These are phyloP conservation scores for Mythimna vitellina DNA, from an alignment of 2,888 invertebrate species.

Conservation along the genomic window DNA sequence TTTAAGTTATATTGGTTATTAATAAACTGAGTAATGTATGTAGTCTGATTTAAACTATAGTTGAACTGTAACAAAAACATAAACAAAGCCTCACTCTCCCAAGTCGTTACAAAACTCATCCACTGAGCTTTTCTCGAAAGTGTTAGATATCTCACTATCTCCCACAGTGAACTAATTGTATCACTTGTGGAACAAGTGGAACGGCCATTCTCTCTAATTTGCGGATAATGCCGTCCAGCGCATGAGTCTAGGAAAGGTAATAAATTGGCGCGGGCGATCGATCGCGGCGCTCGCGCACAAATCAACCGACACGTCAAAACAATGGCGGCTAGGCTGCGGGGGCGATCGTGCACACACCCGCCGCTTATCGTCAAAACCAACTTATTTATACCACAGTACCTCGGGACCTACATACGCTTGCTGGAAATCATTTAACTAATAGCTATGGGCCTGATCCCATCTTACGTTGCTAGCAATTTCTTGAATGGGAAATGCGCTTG, in stretches of 20 bases:
- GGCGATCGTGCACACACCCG: conserved; percentile 84
- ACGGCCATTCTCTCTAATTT: conserved; percentile 81
- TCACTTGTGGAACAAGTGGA: conserved; percentile 75
- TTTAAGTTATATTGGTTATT: not conserved
- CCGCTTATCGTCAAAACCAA: conserved; percentile 78
- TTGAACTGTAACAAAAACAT: not conserved
- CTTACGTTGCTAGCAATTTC: conserved; percentile 48
- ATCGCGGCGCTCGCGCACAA: conserved; percentile 85
- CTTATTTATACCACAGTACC: conserved; percentile 68
- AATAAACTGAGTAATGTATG: not conserved
- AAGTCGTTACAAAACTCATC: conserved; percentile 12
- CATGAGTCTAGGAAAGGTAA: conserved; percentile 80
- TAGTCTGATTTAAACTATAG: not conserved
- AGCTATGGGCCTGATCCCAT: conserved; percentile 57
- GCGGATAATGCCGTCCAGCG: conserved; percentile 74
- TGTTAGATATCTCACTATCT: conserved; percentile 40
- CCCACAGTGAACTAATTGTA: conserved; percentile 68
- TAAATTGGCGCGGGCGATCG: conserved; percentile 84
- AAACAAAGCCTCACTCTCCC: not conserved
- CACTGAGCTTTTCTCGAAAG: conserved; percentile 23
- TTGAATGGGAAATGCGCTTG: conserved; percentile 50
- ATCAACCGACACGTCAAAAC: conserved; percentile 86
- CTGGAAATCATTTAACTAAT: conserved; percentile 63
- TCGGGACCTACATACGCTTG: conserved; percentile 67
- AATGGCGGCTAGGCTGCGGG: conserved; percentile 84